phyloP scores from a whole-genome alignment of 2,113 vertebrate species.

The Microcebus murinus region DNA sequence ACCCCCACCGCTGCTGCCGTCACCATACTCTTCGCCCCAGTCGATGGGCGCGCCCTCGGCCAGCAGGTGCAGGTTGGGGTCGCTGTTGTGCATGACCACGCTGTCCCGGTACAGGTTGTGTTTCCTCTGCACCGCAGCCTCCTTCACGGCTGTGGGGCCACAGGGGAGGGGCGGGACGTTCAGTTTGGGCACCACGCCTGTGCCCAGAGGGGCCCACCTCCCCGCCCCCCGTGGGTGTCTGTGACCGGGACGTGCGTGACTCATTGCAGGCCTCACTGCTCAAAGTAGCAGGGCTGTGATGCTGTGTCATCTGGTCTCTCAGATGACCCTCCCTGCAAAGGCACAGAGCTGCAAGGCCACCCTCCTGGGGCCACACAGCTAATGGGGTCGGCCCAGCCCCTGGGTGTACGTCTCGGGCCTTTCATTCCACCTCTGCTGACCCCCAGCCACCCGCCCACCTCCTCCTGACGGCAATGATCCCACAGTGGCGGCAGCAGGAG shows the following conservation, averaged over 20 bases:
- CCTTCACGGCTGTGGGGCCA: conserved; percentile 92
- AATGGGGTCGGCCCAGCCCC: neutral
- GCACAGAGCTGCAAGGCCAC: neutral
- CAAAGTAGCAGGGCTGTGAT: neutral
- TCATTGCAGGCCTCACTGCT: neutral
- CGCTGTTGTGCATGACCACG: conserved; percentile 94
- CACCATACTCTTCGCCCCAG: conserved; percentile 88
- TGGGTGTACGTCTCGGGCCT: rapidly evolving
- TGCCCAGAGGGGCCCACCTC: rapidly evolving
- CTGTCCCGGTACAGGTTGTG: conserved; percentile 98
- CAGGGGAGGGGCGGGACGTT: rapidly evolving
- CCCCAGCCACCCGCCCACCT: rapidly evolving
- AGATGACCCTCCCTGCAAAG: neutral
- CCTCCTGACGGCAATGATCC: rapidly evolving
- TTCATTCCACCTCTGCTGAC: neutral
- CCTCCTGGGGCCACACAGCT: neutral
- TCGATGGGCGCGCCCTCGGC: conserved; percentile 88
- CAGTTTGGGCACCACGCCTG: rapidly evolving
- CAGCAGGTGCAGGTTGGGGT: conserved; percentile 95
- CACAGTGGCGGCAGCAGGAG: rapidly evolving
- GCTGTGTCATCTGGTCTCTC: neutral
- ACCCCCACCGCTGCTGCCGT: neutral
- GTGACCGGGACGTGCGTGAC: rapidly evolving
- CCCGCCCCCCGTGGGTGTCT: neutral
- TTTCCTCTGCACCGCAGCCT: conserved; percentile 94